Evolutionary conservation across 2,113 vertebrate species (phyloP).

Genomic region (Sminthopsis crassicaudata): DNA sequence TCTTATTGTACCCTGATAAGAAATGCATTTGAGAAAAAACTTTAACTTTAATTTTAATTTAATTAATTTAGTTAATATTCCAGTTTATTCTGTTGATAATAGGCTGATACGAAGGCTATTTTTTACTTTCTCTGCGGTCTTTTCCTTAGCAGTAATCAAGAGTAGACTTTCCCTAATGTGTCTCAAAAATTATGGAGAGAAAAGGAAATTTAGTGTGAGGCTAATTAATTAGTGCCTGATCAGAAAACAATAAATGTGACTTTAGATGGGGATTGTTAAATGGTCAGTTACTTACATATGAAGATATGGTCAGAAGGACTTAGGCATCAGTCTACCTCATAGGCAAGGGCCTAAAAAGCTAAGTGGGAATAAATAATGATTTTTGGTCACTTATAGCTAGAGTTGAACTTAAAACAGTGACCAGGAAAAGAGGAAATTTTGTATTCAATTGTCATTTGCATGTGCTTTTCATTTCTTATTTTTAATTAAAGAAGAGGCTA

Average conservation of each 20-base stretch:
- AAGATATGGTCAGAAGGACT: neutral
- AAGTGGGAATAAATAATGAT: neutral
- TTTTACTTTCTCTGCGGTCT: neutral
- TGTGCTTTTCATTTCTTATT: constrained; percentile 60
- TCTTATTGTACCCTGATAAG: neutral
- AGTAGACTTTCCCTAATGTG: neutral
- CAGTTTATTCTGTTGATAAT: neutral
- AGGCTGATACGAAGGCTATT: neutral
- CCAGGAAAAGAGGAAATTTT: neutral
- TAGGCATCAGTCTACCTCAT: neutral
- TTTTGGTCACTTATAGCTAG: neutral
- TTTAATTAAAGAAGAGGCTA: constrained; percentile 71
- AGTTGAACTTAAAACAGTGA: neutral
- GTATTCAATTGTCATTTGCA: constrained; percentile 22
- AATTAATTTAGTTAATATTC: neutral
- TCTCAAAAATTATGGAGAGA: neutral
- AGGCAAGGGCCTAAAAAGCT: neutral
- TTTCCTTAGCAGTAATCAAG: neutral
- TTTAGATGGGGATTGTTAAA: neutral
- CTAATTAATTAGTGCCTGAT: neutral
- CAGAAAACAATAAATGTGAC: neutral
- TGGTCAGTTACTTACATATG: neutral
- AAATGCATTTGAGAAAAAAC: neutral
- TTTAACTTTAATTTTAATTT: constrained; percentile 1
- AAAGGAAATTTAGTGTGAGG: neutral